phyloP scores from a whole-genome alignment of 2,797 vertebrate genomes.

The Novumbra hubbsi region DNA sequence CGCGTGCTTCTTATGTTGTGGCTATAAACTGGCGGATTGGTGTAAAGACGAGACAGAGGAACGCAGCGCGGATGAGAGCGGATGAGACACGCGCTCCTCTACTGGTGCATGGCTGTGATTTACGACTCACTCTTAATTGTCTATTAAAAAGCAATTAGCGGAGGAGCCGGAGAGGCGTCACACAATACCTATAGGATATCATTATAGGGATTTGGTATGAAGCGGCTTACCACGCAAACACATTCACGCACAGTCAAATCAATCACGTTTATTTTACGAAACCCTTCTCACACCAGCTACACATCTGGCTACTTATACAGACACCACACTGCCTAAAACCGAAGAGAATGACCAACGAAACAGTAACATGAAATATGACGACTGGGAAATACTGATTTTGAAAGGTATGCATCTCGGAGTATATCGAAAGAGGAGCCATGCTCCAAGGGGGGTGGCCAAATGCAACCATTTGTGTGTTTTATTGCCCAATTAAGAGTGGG shows the following conservation, averaged over 20 bases:
- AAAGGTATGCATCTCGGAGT: too few relatives aligned
- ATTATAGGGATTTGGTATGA: slow-evolving; percentile 57
- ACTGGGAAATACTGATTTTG: too few relatives aligned
- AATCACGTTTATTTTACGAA: background rate
- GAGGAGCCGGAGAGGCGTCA: slow-evolving; percentile 55
- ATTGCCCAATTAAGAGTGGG: too few relatives aligned
- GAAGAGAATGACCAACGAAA: too few relatives aligned
- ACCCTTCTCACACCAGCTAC: too few relatives aligned
- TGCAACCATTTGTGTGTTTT: too few relatives aligned
- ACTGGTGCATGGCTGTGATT: slow-evolving; percentile 64
- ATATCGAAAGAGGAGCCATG: too few relatives aligned
- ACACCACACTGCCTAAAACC: too few relatives aligned
- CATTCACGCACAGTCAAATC: background rate
- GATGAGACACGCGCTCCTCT: slow-evolving; percentile 59
- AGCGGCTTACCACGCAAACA: slow-evolving; percentile 1
- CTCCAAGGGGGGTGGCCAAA: too few relatives aligned
- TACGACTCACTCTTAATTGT: slow-evolving; percentile 78
- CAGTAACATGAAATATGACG: too few relatives aligned
- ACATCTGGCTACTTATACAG: too few relatives aligned
- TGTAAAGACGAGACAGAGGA: slow-evolving; percentile 68
- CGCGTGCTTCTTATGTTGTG: slow-evolving; percentile 32
- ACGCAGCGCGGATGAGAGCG: slow-evolving; percentile 56
- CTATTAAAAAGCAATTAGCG: slow-evolving; percentile 82
- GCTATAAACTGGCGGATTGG: slow-evolving; percentile 65
- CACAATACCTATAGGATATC: slow-evolving; percentile 55